A percentile compares a stretch with the other conserved stretches of the same genome.
These are phyloP conservation scores for Heteronetta atricapilla DNA, from an alignment of 2,113 vertebrate genomes.

Conservation along the genomic window DNA sequence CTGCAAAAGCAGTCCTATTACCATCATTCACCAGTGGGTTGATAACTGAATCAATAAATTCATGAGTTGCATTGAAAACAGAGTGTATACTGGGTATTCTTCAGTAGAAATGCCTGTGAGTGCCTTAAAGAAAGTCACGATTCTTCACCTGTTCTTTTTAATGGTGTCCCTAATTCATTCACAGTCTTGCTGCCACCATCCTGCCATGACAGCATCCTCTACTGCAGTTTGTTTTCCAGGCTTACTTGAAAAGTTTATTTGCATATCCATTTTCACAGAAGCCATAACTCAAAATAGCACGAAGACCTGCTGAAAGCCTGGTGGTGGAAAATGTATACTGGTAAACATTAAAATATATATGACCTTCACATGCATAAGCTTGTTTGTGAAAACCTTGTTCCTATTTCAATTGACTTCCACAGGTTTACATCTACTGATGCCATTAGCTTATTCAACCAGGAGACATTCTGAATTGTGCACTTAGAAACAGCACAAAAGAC, in stretches of 20 bases:
- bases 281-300: background rate
- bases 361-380: background rate
- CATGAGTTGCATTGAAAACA: slow-evolving; percentile 13
- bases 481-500: background rate
- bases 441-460: background rate
- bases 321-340: background rate
- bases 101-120: background rate
- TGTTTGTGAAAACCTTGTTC: background rate
- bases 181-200: background rate
- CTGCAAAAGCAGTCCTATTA: background rate
- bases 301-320: background rate
- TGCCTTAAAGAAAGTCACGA: background rate
- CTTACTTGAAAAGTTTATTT: background rate
- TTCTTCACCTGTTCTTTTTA: background rate
- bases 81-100: background rate
- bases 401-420: background rate
- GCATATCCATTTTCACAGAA: background rate
- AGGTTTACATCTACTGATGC: background rate
- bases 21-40: slow-evolving; percentile 6
- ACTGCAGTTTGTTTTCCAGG: background rate
- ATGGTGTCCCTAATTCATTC: background rate
- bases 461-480: background rate
- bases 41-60: slow-evolving; percentile 48
- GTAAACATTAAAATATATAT: background rate
- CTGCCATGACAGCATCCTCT: background rate